Evolutionary conservation across 1,140 invertebrate species (phyloP).

Genomic region (Drosophila arawakana): DNA sequence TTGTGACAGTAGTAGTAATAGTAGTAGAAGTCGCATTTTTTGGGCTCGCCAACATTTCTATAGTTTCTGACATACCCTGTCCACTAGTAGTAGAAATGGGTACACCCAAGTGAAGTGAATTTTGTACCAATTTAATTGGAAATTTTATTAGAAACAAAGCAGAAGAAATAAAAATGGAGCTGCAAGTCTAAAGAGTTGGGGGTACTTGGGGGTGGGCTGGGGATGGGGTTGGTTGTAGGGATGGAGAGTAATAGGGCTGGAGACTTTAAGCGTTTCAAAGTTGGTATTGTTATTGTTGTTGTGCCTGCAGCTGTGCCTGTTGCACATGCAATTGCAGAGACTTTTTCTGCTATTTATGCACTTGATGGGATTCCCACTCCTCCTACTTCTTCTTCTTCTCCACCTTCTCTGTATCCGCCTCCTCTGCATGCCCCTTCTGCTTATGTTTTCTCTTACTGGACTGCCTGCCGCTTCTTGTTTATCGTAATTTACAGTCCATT

Average conservation of each 20-base stretch:
- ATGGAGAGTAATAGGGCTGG: not conserved
- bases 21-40: too few relatives aligned
- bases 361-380: slow-evolving; percentile 28
- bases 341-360: slow-evolving; percentile 44
- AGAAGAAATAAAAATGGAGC: not conserved
- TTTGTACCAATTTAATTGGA: slow-evolving; percentile 14
- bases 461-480: slow-evolving; percentile 19
- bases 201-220: not conserved
- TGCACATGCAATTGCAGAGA: slow-evolving; percentile 7
- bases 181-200: too few relatives aligned
- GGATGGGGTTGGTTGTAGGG: too few relatives aligned
- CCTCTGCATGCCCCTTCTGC: not conserved
- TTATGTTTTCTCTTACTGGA: not conserved
- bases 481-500: slow-evolving; percentile 34
- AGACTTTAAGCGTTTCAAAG: not conserved
- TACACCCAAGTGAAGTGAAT: slow-evolving; percentile 10
- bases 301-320: not conserved
- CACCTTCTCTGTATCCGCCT: not conserved
- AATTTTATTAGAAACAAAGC: slow-evolving; percentile 39
- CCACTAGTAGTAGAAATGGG: too few relatives aligned
- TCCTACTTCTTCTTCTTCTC: not conserved
- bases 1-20: too few relatives aligned
- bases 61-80: too few relatives aligned
- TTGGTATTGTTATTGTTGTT: not conserved
- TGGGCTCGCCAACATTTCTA: too few relatives aligned